phyloP scores from a whole-genome alignment of 1,140 invertebrate genomes.

The Psilanteris sp. region DNA sequence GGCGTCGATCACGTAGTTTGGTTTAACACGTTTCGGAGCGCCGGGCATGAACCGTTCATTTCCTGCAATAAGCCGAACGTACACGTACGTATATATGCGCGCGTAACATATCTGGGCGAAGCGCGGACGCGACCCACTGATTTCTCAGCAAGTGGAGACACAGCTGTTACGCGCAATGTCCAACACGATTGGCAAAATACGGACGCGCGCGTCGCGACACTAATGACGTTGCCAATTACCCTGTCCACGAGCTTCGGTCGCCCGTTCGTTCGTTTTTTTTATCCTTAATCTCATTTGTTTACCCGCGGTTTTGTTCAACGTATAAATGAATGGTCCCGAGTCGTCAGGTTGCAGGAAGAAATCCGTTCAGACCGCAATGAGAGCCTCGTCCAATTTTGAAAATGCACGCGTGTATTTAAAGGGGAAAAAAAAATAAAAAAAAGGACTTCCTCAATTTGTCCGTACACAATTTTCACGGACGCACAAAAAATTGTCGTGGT shows the following conservation, averaged over 20 bases:
- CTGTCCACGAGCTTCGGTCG: not conserved
- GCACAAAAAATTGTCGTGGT: no score
- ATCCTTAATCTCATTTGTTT: constrained; percentile 26
- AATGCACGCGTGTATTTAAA: no score
- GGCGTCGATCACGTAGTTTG: constrained; percentile 51
- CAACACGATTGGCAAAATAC: constrained; percentile 37
- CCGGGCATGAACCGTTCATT: constrained; percentile 47
- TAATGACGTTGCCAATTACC: constrained; percentile 56
- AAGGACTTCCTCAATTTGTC: no score
- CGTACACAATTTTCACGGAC: no score
- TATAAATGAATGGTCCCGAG: no score
- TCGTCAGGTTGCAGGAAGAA: no score
- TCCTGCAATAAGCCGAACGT: constrained; percentile 54
- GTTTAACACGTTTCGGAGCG: constrained; percentile 39
- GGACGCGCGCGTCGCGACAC: constrained; percentile 16
- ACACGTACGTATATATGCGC: constrained; percentile 25
- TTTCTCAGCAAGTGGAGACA: constrained; percentile 17
- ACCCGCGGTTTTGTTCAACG: not conserved
- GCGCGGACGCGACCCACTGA: constrained; percentile 2
- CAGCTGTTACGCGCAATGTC: constrained; percentile 47
- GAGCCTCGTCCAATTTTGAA: no score
- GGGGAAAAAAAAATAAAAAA: no score
- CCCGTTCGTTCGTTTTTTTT: constrained; percentile 9
- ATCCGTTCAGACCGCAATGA: no score
- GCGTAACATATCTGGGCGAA: constrained; percentile 31